Evolutionary conservation across 2,888 invertebrate genomes (phyloP), one percentile per base, ranked within the genome.

Genomic region (Galerucella pusilla): DNA sequence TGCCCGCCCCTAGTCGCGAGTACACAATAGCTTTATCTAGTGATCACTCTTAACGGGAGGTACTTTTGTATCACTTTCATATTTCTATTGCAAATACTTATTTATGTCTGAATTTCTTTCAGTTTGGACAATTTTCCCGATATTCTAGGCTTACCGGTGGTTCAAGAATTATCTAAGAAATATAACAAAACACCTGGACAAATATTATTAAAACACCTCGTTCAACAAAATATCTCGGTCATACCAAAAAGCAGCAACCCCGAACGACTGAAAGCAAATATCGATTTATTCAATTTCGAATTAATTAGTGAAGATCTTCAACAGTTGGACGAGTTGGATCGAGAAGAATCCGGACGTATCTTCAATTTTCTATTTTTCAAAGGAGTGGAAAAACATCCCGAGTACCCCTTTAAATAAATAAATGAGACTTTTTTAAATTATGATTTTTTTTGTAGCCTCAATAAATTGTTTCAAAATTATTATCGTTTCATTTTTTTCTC

Each of bases 191-290:
- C 91, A 7, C 87, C 93, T 0, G 94, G 93, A 12, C 95, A 95
- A 88, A 88, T 94, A 68, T 86, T 94, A 63, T 88, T 96, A n/a
- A 89, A 92, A 77, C 94, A 92, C 84, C 87, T 94, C 68, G 87
- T 93, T 0, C 92, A 93, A 83, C 90, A 92, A 80, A 91, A 90
- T 64, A 88, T 94, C 59, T 89, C 91, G 54, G 93, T 94, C 10
- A 94, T 96, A 83, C 95, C 95, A 45, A 96, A 96, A 87, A 95
- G 94, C 85, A 90, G 91, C 1, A 94, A 92, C 83, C 90, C 92
- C 1, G 86, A 90, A 11, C 89, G 95, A 82, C 90, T 96, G 28
- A 90, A 90, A 87, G 90, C 92, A 83, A 96, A 96, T 83, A 90
- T 93, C 72, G 87, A 92, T 70, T 88, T 94, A 76, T 93, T 92